phyloP scores from a whole-genome alignment of 2,888 invertebrate species.

The Chymomyza caudatula region DNA sequence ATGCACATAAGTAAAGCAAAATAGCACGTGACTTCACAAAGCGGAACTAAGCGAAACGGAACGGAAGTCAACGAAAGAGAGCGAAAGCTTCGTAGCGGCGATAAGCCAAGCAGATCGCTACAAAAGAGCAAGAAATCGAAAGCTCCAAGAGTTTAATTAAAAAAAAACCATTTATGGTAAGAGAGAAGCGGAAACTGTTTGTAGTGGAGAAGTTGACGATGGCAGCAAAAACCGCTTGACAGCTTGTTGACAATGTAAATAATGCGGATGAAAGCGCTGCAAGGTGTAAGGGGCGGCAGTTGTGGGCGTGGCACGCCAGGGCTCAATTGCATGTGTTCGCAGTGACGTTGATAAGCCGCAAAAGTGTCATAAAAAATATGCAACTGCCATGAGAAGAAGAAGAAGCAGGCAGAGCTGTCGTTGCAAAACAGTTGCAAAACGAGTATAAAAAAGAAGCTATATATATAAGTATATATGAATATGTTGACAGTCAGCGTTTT shows the following conservation, averaged over 20 bases:
- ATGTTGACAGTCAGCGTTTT: neutral
- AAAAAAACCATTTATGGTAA: too few relatives aligned
- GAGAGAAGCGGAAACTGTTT: too few relatives aligned
- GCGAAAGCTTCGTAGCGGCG: too few relatives aligned
- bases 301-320: slow-evolving; percentile 18
- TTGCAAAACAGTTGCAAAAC: neutral
- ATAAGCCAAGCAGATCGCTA: too few relatives aligned
- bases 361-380: slow-evolving; percentile 71
- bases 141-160: too few relatives aligned
- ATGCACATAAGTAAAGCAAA: too few relatives aligned
- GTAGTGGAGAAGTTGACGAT: too few relatives aligned
- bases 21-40: too few relatives aligned
- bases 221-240: slow-evolving; percentile 47
- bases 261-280: slow-evolving; percentile 36
- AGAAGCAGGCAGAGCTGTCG: neutral
- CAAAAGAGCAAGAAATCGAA: too few relatives aligned
- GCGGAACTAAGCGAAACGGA: too few relatives aligned
- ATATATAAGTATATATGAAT: neutral
- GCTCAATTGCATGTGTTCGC: slow-evolving; percentile 59
- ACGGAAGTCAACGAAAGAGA: too few relatives aligned
- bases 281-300: neutral
- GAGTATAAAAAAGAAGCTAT: neutral
- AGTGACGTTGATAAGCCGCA: slow-evolving; percentile 69
- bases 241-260: slow-evolving; percentile 68
- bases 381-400: slow-evolving; percentile 42